phyloP scores from a whole-genome alignment of 2,888 invertebrate species.

The Atethmia centrago region DNA sequence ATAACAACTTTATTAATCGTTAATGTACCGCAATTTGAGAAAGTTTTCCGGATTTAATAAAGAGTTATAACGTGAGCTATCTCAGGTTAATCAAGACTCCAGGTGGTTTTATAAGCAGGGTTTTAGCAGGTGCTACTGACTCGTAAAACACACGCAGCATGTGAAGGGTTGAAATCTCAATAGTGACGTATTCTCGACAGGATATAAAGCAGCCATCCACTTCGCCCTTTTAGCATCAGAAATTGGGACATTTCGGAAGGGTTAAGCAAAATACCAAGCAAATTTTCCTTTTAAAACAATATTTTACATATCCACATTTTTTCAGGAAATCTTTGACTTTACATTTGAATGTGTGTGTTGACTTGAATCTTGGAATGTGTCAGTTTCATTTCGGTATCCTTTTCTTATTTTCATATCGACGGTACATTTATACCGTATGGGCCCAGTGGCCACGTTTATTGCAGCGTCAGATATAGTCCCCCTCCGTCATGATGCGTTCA shows the following conservation, averaged over 20 bases:
- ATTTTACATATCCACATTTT: neutral
- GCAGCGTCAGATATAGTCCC: too few species aligned
- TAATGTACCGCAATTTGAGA: neutral
- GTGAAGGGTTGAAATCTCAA: neutral
- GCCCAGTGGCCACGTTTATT: too few species aligned
- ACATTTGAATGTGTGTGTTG: neutral
- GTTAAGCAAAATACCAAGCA: neutral
- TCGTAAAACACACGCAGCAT: conserved; percentile 24
- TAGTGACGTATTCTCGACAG: neutral
- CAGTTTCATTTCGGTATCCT: neutral
- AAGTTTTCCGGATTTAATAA: conserved; percentile 10
- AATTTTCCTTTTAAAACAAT: neutral
- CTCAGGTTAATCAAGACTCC: conserved; percentile 15
- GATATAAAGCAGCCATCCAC: neutral
- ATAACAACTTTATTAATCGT: conserved; percentile 6
- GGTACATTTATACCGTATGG: neutral
- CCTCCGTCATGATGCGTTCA: too few species aligned
- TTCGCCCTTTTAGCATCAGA: neutral
- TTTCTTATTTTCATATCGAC: neutral
- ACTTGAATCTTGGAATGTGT: neutral
- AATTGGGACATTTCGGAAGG: neutral
- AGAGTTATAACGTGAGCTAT: neutral
- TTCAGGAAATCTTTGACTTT: neutral
- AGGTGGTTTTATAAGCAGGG: conserved; percentile 3
- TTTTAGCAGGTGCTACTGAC: conserved; percentile 5